Evolutionary conservation across 2,113 vertebrate species (phyloP).

Genomic region (Lanius collurio): DNA sequence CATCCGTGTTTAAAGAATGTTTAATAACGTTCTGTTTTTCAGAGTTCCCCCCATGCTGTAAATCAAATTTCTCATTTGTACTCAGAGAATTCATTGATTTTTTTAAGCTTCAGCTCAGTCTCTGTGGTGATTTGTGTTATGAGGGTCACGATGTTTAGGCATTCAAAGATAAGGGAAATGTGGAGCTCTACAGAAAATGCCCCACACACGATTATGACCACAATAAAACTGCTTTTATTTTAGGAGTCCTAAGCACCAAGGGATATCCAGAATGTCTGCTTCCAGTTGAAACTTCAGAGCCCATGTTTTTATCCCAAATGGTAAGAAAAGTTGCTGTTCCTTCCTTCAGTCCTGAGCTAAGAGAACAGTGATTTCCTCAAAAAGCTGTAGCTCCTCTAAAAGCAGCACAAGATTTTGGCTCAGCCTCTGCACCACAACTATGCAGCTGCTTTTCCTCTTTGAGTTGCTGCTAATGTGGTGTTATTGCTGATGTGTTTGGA

Average conservation of each 20-base stretch:
- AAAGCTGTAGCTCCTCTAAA: background rate
- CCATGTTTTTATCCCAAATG: background rate
- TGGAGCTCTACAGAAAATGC: background rate
- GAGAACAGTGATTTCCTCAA: background rate
- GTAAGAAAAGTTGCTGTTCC: conserved; percentile 50
- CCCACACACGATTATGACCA: background rate
- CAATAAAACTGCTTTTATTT: background rate
- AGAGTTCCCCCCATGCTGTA: background rate
- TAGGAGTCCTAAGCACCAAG: background rate
- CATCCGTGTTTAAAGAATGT: background rate
- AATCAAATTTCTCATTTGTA: background rate
- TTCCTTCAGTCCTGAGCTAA: background rate
- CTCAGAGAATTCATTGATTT: background rate
- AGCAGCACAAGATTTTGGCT: background rate
- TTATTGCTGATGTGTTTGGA: background rate
- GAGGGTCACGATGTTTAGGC: background rate
- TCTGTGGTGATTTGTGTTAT: background rate
- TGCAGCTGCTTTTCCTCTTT: background rate
- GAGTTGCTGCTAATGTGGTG: background rate
- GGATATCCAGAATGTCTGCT: background rate
- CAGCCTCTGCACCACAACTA: background rate
- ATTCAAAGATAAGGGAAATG: background rate
- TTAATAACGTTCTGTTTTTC: background rate
- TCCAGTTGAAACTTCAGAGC: background rate
- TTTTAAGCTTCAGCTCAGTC: background rate